Conservation (phyloP, 2,888 invertebrate species). For the Altica lythri region DNA sequence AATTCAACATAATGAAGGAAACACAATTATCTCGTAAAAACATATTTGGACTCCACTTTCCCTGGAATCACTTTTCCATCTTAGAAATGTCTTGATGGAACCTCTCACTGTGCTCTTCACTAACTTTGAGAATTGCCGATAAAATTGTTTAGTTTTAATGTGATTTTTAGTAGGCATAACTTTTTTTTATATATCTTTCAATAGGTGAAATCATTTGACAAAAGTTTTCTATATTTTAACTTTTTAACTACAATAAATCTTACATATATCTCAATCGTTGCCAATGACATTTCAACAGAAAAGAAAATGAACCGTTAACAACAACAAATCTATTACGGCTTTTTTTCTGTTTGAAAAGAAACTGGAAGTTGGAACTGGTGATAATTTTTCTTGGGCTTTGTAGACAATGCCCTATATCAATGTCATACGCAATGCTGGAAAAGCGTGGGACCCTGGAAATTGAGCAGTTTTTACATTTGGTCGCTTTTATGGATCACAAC, state of each 20-base stretch:
- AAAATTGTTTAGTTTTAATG: too few relatives aligned
- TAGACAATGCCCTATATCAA: conserved; percentile 46
- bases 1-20: too few relatives aligned
- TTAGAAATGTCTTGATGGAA: too few relatives aligned
- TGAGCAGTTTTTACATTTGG: conserved; percentile 14
- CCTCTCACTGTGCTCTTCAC: too few relatives aligned
- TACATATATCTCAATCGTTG: conserved; percentile 28
- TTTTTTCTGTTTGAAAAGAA: conserved; percentile 37
- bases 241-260: conserved; percentile 33
- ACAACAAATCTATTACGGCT: conserved; percentile 39
- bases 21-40: too few relatives aligned
- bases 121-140: too few relatives aligned
- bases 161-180: too few relatives aligned
- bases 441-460: conserved; percentile 24
- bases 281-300: conserved; percentile 26
- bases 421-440: conserved; percentile 43
- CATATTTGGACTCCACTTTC: too few relatives aligned
- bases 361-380: conserved; percentile 39
- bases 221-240: too few relatives aligned
- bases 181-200: too few relatives aligned
- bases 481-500: conserved; percentile 10
- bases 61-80: too few relatives aligned
- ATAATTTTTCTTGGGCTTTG: conserved; percentile 44
- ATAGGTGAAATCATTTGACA: too few relatives aligned
- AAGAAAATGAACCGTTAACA: conserved; percentile 35